Base-by-base conservation (phyloP, 2,888 invertebrate species). In the Epinotia demarniana region DNA sequence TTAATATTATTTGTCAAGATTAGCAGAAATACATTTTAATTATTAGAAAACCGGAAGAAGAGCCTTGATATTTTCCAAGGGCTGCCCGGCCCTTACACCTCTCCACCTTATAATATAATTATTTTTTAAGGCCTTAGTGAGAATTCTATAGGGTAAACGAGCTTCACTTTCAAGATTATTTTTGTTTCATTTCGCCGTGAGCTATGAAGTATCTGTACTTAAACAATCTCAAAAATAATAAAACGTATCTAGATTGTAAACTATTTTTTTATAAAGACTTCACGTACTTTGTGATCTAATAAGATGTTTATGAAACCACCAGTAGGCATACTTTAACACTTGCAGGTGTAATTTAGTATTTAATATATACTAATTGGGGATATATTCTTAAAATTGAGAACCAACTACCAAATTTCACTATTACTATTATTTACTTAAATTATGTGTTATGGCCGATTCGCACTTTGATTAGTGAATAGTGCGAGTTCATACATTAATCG, bases 21-120 rank as follows among this genome's bases (percentile, higher is more conserved):
- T 74, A 57, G 57, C 27, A 58, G 33, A 69, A 57, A 64, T 53
- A 70, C 63, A 63, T 74, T 74, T 70, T 74, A 63, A 69, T 69
- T 70, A 64, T 64, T 49, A 33, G 12, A 57, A 58, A 57, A 58
- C 46, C 72, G 58, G 33, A 64, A 69, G 19, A 18, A 19, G 53
- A 16, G 58, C 18, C 69, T 70, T 46, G 69, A 4, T 16, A 49
- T 63, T 43, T 60, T 71, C 49, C 46, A 55, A 12, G 58, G 18
- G 58, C 62, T 63, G 27, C 27, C 18, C 27, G 57, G 57, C 49
- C 27, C 55, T 70, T 53, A 60, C 70, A 66, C 70, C 64, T 75
- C 60, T 58, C 33, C 43, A 18, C 13, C 55, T 71, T 66, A 66
- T 55, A 71, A 71, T 70, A 18, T 66, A 61, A 60, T 75, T 75